Base-by-base conservation (phyloP, 2,888 invertebrate genomes). In the Cerastis leucographa region DNA sequence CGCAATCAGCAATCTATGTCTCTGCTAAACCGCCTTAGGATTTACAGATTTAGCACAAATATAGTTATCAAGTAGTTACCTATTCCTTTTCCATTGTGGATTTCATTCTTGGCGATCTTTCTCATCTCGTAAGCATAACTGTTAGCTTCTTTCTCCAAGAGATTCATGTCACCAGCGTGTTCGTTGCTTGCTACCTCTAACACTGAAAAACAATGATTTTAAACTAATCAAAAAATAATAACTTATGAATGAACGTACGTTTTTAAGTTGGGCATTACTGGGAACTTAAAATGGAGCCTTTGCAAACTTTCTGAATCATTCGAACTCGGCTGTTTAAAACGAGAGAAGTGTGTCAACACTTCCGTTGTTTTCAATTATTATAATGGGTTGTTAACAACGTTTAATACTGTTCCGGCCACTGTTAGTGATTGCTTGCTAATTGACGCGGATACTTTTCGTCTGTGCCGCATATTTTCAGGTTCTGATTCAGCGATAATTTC, bases 101-200 rank as follows among this genome's bases (percentile, higher is more conserved):
- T 81, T 71, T 94, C 94, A 68, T 89, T 94, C 49, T 90, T 93
- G 0, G 93, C 94, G n/a, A 95, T 94, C 80, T 93, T 95, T 75
- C 91, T 93, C 94, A 96, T 94, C 91, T 96, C 96, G 59, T 92
- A 89, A 2, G 96, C 93, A 78, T 95, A 96, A 56, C 91, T 94
- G 85, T 90, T 92, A 5, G 96, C 94, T 89, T 96, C 96, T 6
- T 87, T 90, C 89, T 96, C 94, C 78, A 97, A 88, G 61, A 92
- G 87, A 9, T 94, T 89, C 40, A 97, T 89, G 81, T 97, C 95
- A 0, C 96, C 96, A 12, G 92, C 91, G 66, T 97, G 95, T 80
- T 97, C 97, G 5, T 95, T 96, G 76, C 97, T 97, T 68, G 97
- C 97, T 54, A 98, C 97, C 93, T 98, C 98, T 76, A 98, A 89